Evolutionary conservation across 1,140 invertebrate genomes (phyloP).

Genomic region (Drosophila serrata): DNA sequence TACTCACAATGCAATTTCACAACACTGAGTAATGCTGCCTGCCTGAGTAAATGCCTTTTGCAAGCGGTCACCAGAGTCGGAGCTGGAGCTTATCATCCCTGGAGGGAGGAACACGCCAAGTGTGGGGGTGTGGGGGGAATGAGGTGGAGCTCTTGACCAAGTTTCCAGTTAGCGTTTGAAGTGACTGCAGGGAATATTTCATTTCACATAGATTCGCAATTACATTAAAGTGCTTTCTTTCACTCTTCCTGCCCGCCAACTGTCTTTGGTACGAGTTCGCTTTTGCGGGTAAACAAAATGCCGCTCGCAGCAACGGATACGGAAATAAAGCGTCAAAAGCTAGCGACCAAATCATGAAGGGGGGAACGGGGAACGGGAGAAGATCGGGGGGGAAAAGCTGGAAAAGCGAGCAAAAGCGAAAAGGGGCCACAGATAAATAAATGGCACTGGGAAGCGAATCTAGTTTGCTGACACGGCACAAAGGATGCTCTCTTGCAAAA

Average conservation of each 20-base stretch:
- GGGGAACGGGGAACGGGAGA: neutral
- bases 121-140: neutral
- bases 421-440: constrained; percentile 35
- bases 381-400: neutral
- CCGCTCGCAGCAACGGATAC: constrained; percentile 41
- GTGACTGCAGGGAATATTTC: constrained; percentile 33
- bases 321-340: constrained; percentile 53
- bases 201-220: constrained; percentile 63
- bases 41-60: constrained; percentile 7
- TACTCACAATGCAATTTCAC: constrained; percentile 52
- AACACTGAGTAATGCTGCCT: constrained; percentile 51
- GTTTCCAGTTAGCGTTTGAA: constrained; percentile 46
- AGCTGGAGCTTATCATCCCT: constrained; percentile 46
- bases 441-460: constrained; percentile 27
- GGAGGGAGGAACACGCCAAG: neutral
- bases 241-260: neutral
- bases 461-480: constrained; percentile 46
- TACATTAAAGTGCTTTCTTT: constrained; percentile 59
- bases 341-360: neutral
- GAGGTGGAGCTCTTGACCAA: constrained; percentile 61
- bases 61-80: constrained; percentile 13
- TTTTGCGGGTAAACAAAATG: constrained; percentile 49
- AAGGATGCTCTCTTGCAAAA: constrained; percentile 27
- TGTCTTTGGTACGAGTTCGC: constrained; percentile 21
- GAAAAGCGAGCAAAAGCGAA: constrained; percentile 5